Conservation (phyloP, 2,797 vertebrate genomes). For the Anguilla anguilla region DNA sequence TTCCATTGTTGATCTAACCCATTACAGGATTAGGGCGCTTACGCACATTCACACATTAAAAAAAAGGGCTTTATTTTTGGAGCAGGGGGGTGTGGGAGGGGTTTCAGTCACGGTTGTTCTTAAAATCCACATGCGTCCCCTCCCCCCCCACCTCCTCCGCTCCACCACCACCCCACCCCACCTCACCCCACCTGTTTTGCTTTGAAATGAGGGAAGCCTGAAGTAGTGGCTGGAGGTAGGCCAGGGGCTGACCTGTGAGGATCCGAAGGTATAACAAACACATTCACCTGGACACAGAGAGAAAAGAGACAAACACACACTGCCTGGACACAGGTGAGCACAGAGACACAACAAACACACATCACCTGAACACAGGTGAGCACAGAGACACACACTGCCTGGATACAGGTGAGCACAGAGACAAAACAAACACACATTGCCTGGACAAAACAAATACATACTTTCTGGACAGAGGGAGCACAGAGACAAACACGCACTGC, state of each 20-base stretch:
- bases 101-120: not conserved
- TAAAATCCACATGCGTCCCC: not conserved
- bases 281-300: too few relatives aligned
- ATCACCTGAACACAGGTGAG: not conserved
- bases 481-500: too few relatives aligned
- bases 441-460: too few relatives aligned
- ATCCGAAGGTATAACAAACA: conserved; percentile 23
- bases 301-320: too few relatives aligned
- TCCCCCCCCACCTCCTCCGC: not conserved
- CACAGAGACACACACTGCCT: too few relatives aligned
- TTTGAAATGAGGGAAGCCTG: not conserved
- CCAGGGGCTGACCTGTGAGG: not conserved
- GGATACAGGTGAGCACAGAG: too few relatives aligned
- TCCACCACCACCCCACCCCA: not conserved
- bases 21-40: not conserved
- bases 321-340: too few relatives aligned
- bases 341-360: too few relatives aligned
- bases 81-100: too few relatives aligned
- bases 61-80: not conserved
- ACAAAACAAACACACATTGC: too few relatives aligned
- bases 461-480: too few relatives aligned
- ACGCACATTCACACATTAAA: not conserved
- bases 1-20: conserved; percentile 7
- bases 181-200: not conserved
- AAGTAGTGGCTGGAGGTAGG: not conserved